These are phyloP conservation scores for Orius laevigatus DNA, from an alignment of 1,140 invertebrate species.

Conservation along the genomic window DNA sequence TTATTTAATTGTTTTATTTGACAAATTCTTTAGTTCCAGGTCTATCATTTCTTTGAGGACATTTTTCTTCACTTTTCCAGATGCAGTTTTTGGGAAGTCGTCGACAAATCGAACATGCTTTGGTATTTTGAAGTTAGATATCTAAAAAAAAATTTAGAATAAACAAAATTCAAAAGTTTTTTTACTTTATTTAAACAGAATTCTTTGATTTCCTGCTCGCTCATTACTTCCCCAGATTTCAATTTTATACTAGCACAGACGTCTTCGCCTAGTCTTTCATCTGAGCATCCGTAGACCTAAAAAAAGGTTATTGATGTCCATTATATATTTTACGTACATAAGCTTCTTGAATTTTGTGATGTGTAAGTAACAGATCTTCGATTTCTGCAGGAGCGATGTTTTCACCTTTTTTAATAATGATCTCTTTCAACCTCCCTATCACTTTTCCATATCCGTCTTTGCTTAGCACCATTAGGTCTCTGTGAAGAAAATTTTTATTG, in stretches of 20 bases:
- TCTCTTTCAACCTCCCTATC: conserved; percentile 72
- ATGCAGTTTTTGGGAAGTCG: conserved; percentile 63
- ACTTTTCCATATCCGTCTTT: conserved; percentile 62
- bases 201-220: conserved; percentile 39
- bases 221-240: conserved; percentile 30
- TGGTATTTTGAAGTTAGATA: conserved; percentile 73
- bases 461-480: conserved; percentile 59
- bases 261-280: conserved; percentile 70
- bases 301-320: conserved; percentile 9
- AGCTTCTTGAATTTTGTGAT: conserved; percentile 57
- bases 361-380: conserved; percentile 61
- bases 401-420: conserved; percentile 84
- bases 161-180: no score
- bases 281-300: conserved; percentile 56
- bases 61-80: conserved; percentile 71
- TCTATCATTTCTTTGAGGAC: conserved; percentile 32
- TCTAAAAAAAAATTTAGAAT: no score
- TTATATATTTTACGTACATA: conserved; percentile 34
- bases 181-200: conserved; percentile 49
- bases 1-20: no score
- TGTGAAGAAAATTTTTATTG: no score
- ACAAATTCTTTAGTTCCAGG: background rate
- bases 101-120: conserved; percentile 49
- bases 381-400: conserved; percentile 81
- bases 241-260: conserved; percentile 59